Conservation (phyloP, 2,888 invertebrate genomes). For the Thelaira solivaga region DNA sequence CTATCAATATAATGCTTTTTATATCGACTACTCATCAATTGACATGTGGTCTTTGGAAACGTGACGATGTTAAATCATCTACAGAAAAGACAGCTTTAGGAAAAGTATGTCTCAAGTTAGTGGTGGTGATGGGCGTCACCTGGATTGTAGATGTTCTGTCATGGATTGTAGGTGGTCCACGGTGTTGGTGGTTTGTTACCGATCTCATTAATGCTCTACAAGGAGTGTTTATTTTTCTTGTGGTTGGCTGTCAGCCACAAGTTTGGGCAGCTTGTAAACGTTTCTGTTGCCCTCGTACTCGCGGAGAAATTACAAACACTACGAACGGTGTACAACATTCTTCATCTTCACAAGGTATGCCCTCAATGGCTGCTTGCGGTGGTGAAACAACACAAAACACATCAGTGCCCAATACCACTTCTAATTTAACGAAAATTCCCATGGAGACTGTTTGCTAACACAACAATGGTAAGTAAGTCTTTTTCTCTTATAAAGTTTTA, state of each 20-base stretch:
- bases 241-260: conserved; percentile 93
- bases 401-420: conserved; percentile 64
- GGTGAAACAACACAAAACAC: conserved; percentile 73
- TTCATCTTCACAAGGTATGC: conserved; percentile 87
- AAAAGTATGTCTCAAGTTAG: conserved; percentile 90
- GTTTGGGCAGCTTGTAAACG: conserved; percentile 84
- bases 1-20: conserved; percentile 88
- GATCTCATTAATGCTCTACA: conserved; percentile 91
- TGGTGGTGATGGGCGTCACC: conserved; percentile 88
- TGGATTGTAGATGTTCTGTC: conserved; percentile 90
- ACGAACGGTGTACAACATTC: conserved; percentile 84
- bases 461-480: conserved; percentile 63
- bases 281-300: conserved; percentile 81
- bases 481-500: background rate
- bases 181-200: conserved; percentile 89
- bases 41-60: conserved; percentile 92
- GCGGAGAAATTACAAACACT: conserved; percentile 79
- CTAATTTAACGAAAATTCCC: conserved; percentile 77
- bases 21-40: conserved; percentile 88
- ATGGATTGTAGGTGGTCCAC: conserved; percentile 89
- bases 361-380: conserved; percentile 81
- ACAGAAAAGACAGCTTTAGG: conserved; percentile 88
- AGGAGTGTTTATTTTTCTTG: conserved; percentile 92
- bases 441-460: conserved; percentile 82
- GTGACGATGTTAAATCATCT: conserved; percentile 91